Evolutionary conservation across 2,888 invertebrate species (phyloP), one percentile per base, ranked within the genome.

Genomic region (Matsumyia berberina): DNA sequence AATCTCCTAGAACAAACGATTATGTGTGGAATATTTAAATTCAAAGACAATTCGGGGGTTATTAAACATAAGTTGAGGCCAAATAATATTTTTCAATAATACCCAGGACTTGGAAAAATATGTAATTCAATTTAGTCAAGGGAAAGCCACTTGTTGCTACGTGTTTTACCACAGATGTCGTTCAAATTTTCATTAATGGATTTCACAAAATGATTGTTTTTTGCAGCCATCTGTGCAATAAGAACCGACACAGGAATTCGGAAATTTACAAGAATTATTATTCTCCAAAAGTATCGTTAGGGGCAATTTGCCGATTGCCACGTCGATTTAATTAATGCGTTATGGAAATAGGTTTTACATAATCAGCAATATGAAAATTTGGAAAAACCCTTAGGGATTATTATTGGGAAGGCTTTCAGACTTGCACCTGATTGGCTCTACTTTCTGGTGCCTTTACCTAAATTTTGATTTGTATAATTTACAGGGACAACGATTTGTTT

Each of bases 261-360:
- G 29, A 5, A 62, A 44, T 44, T 46, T 11, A 33, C 11, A 46
- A 17, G 31, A 46, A 33, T 31, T 46, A 44, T 62, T 46, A 46
- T 44, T 31, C n/a, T 17, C 33, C 9, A 15, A 9, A 15, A 31
- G 44, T 3, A 11, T 35, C 29, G 9, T 31, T 7, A 7, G 7
- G 42, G 15, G 6, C 1, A 31, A 29, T 60, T 31, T 15, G 6
- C 2, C 5, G 17, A 53, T 33, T 33, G 31, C 5, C 0, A 51
- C 6, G 51, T 7, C 8, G 31, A n/a, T 12, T 51, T 51, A 15
- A 53, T 53, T 53, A 12, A 53, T 31, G 33, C 12, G 9, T 53
- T 53, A 53, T 53, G 33, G 8, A 53, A 46, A 46, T 46, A 24
- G 8, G 1, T 19, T 19, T 19, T 8, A 46, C 19, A 17, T 2